Evolutionary conservation across 1,140 invertebrate genomes (phyloP), one percentile per base, ranked within the genome.

Genomic region (Macrobrachium nipponense): DNA sequence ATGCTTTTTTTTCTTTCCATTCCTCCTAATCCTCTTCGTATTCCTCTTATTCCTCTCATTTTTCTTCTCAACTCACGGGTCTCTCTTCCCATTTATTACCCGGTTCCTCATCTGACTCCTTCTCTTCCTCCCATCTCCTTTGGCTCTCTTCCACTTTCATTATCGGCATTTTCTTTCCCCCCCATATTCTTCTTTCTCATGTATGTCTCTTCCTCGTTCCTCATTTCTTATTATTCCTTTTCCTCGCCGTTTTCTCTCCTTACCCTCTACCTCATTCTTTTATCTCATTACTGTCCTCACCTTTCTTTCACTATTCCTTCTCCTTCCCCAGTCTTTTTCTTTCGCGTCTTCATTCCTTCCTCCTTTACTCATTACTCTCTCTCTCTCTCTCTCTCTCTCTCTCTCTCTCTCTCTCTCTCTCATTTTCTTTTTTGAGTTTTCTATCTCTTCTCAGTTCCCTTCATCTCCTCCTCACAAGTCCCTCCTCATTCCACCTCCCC

Each of bases 321-420:
- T 36, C 27, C 27, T 36, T 36, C 4, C 27, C 27, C 4, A 36
- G 5, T 12, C 36, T 43, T 20, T 73, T 51, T 73, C 72, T 73
- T 51, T 73, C 20, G 43, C 72, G 43, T 51, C 58, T 51, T 73
- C 72, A n/a, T 51, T 73, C 72, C 58, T 51, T 73, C 72, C 58
- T 51, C 58, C 72, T 73, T 51, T 73, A 36, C 58, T 51, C 58
- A 36, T 73, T 51, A 44, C 72, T 73, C 23, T 27, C 72, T 73
- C 72, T 73, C 72, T 73, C 72, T 73, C 72, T 73, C 70, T 73
- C 70, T 73, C 70, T 73, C 70, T 73, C 23, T 73, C 70, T 73
- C 70, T 73, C 70, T 15, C n/a, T 12, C 66, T 12, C 66, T 70
- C n/a, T 70, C 66, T 15, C 12, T 15, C 20, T 70, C 66, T 23